Conservation (phyloP, 2,888 invertebrate genomes). For the Sycophila texana region DNA sequence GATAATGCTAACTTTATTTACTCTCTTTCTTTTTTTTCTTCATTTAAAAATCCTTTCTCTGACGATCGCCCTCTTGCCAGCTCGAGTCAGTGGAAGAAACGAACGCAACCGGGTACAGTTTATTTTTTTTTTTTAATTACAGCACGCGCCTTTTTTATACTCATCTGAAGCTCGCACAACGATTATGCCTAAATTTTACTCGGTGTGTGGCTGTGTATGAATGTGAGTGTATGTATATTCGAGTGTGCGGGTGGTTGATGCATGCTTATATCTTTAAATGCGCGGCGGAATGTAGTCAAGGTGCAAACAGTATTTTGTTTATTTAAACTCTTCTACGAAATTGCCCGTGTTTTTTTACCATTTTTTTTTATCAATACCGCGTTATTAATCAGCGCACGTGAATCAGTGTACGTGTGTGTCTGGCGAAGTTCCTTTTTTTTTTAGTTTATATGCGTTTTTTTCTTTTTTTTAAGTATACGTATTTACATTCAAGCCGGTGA, state of each 20-base stretch:
- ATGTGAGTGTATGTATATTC: neutral
- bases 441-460: slow-evolving; percentile 24
- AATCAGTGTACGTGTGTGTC: slow-evolving; percentile 11
- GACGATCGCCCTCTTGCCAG: neutral
- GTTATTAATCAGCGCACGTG: slow-evolving; percentile 4
- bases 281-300: slow-evolving; percentile 3
- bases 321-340: slow-evolving; percentile 21
- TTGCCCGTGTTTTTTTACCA: neutral
- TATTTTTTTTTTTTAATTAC: slow-evolving; percentile 2
- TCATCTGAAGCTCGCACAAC: slow-evolving; percentile 33
- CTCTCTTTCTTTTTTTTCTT: neutral
- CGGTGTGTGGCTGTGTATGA: slow-evolving; percentile 1
- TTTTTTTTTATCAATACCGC: neutral
- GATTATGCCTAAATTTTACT: slow-evolving; percentile 25
- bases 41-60: neutral
- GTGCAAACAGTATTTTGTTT: slow-evolving; percentile 16
- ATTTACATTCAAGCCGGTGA: slow-evolving; percentile 54
- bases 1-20: neutral
- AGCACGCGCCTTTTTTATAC: slow-evolving; percentile 18
- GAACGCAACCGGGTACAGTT: slow-evolving; percentile 32
- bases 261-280: neutral
- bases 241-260: neutral
- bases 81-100: slow-evolving; percentile 42
- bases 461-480: slow-evolving; percentile 41
- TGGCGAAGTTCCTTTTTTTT: neutral